These are phyloP conservation scores for Pardosa pseudoannulata DNA, from an alignment of 2,888 invertebrate genomes.

Conservation along the genomic window DNA sequence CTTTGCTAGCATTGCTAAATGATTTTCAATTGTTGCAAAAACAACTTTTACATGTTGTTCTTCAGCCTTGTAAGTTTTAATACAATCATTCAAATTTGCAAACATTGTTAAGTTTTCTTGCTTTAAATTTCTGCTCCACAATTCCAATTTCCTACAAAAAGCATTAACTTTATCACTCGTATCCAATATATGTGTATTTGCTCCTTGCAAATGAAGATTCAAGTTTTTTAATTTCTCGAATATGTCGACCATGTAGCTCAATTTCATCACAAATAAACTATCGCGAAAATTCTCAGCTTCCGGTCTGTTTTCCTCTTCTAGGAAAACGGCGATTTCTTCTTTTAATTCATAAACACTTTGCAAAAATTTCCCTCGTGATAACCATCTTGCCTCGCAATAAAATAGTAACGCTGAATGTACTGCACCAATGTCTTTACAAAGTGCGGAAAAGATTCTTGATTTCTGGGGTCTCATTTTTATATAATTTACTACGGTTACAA, in stretches of 20 bases:
- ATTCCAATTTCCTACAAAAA: constrained; percentile 54
- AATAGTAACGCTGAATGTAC: constrained; percentile 38
- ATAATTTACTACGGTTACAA: constrained; percentile 39
- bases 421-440: constrained; percentile 29
- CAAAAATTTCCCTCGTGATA: constrained; percentile 28
- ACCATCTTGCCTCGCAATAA: constrained; percentile 35
- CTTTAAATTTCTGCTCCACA: constrained; percentile 54
- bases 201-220: constrained; percentile 49
- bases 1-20: constrained; percentile 31
- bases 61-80: constrained; percentile 14
- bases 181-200: constrained; percentile 51
- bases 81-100: constrained; percentile 32
- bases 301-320: constrained; percentile 17
- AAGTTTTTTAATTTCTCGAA: constrained; percentile 47
- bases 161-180: constrained; percentile 48
- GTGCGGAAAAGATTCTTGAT: constrained; percentile 30
- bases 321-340: constrained; percentile 19
- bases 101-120: constrained; percentile 42
- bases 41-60: constrained; percentile 15
- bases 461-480: constrained; percentile 38
- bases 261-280: constrained; percentile 39
- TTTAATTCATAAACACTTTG: constrained; percentile 34
- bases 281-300: constrained; percentile 18
- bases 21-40: constrained; percentile 23
- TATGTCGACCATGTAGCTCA: constrained; percentile 40